Conservation (phyloP, 2,888 invertebrate genomes). For the Macropis europaea region DNA sequence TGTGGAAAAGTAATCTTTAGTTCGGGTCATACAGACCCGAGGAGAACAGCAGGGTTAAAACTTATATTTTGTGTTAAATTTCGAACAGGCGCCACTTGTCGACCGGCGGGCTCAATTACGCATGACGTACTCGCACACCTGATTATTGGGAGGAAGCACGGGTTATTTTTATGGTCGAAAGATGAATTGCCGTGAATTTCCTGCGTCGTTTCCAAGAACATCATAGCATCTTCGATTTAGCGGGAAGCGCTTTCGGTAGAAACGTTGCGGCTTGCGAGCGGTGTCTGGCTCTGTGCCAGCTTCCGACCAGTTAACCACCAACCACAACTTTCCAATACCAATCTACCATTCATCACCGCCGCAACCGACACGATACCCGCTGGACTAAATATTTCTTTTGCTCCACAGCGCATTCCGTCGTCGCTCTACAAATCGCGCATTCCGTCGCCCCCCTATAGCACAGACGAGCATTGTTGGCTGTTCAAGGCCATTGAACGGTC, state of each 20-base stretch:
- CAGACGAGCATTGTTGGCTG: too few relatives aligned
- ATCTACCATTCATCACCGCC: conserved; percentile 26
- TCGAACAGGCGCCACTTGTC: too few relatives aligned
- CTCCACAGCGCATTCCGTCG: not conserved
- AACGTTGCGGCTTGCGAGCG: conserved; percentile 17
- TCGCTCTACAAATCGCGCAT: not conserved
- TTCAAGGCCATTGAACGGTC: too few relatives aligned
- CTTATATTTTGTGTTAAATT: too few relatives aligned
- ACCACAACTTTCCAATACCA: conserved; percentile 49
- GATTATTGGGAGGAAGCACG: not conserved
- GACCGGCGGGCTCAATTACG: too few relatives aligned
- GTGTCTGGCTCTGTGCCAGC: conserved; percentile 39
- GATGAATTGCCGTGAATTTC: not conserved
- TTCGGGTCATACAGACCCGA: too few relatives aligned
- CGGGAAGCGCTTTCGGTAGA: not conserved
- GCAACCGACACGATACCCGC: not conserved
- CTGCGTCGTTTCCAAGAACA: not conserved
- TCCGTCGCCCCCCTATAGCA: not conserved
- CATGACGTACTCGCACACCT: too few relatives aligned
- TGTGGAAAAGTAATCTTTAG: too few relatives aligned
- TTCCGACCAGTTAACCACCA: conserved; percentile 50
- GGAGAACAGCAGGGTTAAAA: too few relatives aligned
- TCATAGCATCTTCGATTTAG: conserved; percentile 3
- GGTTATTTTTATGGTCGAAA: not conserved
- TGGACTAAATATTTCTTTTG: not conserved